Evolutionary conservation across 1,140 invertebrate species (phyloP).

Genomic region (Drosophila yakuba): DNA sequence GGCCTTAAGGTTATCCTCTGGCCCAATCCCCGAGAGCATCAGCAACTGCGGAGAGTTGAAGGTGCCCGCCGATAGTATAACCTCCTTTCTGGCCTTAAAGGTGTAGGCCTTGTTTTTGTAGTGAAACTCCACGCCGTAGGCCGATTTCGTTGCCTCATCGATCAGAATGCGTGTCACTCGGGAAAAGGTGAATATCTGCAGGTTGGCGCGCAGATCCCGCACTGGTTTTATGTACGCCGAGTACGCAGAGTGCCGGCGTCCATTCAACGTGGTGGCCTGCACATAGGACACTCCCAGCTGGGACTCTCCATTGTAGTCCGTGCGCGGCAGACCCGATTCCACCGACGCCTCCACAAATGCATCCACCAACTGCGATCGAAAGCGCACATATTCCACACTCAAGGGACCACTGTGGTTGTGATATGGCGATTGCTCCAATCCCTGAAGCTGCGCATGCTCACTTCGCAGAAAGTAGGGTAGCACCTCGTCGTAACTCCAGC

Average conservation of each 20-base stretch:
- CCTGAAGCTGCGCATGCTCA: conserved; percentile 86
- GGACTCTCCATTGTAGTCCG: conserved; percentile 89
- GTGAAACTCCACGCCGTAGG: conserved; percentile 88
- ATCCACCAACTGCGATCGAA: conserved; percentile 86
- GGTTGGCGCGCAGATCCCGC: conserved; percentile 87
- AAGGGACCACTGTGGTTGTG: conserved; percentile 87
- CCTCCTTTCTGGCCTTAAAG: conserved; percentile 88
- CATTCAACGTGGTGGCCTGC: conserved; percentile 87
- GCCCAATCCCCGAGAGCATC: conserved; percentile 93
- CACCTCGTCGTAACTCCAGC: conserved; percentile 91
- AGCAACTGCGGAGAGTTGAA: conserved; percentile 92
- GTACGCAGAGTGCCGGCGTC: conserved; percentile 86
- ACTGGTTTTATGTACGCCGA: conserved; percentile 87
- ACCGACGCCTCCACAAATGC: conserved; percentile 88
- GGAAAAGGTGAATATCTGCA: conserved; percentile 87
- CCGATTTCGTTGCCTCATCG: conserved; percentile 86
- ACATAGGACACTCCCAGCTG: conserved; percentile 88
- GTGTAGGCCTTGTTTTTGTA: conserved; percentile 84
- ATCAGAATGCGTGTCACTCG: conserved; percentile 88
- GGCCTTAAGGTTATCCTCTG: conserved; percentile 87
- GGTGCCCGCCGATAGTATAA: conserved; percentile 90
- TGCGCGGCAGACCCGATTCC: conserved; percentile 86
- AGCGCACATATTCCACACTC: conserved; percentile 86
- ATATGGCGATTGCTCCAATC: conserved; percentile 85
- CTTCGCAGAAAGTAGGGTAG: conserved; percentile 89